These are phyloP conservation scores for Pterocles gutturalis DNA, from an alignment of 2,113 vertebrate genomes.

Conservation along the genomic window DNA sequence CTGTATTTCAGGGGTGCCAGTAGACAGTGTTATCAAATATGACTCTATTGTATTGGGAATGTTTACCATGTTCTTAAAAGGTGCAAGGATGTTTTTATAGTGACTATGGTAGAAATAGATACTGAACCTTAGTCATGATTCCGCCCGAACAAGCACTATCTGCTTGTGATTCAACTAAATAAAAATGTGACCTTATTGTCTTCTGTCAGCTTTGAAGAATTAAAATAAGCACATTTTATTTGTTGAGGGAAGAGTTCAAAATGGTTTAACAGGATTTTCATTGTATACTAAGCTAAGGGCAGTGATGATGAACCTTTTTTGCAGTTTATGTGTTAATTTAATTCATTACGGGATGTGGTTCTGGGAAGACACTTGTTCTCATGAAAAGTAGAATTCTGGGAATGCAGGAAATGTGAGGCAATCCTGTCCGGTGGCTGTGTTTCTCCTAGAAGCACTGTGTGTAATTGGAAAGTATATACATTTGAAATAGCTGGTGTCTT, in stretches of 20 bases:
- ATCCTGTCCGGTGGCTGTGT: not conserved
- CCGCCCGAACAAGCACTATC: not conserved
- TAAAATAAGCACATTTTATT: not conserved
- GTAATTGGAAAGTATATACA: not conserved
- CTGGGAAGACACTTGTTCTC: not conserved
- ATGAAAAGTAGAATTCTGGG: not conserved
- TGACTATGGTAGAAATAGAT: not conserved
- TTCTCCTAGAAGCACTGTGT: not conserved
- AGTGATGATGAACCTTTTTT: not conserved
- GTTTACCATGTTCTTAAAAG: not conserved
- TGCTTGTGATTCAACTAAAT: not conserved
- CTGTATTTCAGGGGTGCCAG: not conserved
- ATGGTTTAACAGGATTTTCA: not conserved
- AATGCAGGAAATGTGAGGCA: slow-evolving; percentile 5
- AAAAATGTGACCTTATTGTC: not conserved
- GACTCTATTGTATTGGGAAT: not conserved
- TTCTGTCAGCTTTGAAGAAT: not conserved
- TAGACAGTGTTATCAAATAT: not conserved
- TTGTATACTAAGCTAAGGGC: not conserved
- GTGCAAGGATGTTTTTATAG: not conserved
- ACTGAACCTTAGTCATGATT: not conserved
- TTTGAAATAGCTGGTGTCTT: not conserved
- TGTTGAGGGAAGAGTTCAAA: not conserved
- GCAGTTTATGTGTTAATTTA: not conserved
- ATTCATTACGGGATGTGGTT: not conserved